Percentiles rank a stretch among this genome's conserved stretches.
These are phyloP conservation scores for Platanista minor DNA, from an alignment of 2,113 vertebrate genomes.

Conservation along the genomic window DNA sequence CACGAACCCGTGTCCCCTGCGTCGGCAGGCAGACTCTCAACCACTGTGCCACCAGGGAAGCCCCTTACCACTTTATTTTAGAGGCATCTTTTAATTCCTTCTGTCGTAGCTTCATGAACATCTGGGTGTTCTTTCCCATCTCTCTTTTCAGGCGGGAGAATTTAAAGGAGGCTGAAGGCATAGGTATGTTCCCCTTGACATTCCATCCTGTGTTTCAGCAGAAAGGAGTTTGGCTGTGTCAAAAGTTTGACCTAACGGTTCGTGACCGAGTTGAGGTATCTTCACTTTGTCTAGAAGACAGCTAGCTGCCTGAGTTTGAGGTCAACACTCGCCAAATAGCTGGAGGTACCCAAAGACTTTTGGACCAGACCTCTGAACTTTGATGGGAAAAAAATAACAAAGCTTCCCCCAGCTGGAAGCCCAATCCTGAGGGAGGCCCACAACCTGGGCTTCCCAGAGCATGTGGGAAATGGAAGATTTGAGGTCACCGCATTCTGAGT, in stretches of 20 bases:
- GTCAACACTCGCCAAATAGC: not conserved
- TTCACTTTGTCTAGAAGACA: not conserved
- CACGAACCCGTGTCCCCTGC: too few species aligned
- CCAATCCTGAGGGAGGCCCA: not conserved
- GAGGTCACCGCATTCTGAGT: not conserved
- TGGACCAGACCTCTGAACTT: not conserved
- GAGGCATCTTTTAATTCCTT: not conserved
- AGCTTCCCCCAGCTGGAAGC: constrained; percentile 17
- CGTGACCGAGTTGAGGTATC: not conserved
- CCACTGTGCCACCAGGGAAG: too few species aligned
- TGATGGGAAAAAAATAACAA: constrained; percentile 7
- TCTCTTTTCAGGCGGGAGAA: not conserved
- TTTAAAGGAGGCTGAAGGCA: not conserved
- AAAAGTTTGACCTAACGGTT: not conserved
- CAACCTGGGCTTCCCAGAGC: not conserved
- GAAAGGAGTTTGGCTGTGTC: not conserved
- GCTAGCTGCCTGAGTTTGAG: not conserved
- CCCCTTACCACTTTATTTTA: not conserved
- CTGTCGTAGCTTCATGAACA: not conserved
- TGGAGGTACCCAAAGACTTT: not conserved
- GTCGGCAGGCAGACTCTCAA: too few species aligned
- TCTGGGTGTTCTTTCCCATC: not conserved
- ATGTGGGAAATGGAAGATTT: not conserved
- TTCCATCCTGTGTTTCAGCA: not conserved
- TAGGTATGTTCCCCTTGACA: not conserved